Percentiles rank a stretch among this genome's conserved stretches.
phyloP scores from a whole-genome alignment of 2,888 invertebrate genomes.

The Laothoe populi region DNA sequence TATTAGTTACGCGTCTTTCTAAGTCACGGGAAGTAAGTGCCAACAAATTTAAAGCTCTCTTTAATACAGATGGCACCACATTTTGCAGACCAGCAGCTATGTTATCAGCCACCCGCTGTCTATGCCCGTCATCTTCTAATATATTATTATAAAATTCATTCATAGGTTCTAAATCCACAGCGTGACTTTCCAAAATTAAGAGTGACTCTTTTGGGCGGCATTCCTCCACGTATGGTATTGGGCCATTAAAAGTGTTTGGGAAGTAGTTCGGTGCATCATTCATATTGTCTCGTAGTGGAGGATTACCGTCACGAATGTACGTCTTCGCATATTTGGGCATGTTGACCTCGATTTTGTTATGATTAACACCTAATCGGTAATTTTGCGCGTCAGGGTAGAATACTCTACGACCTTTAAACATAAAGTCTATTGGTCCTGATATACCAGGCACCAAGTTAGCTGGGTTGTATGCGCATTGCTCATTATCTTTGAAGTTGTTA shows the following conservation, averaged over 20 bases:
- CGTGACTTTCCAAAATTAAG: conserved; percentile 47
- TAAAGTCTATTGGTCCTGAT: conserved; percentile 58
- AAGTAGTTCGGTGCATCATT: conserved; percentile 95
- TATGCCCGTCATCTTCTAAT: conserved; percentile 77
- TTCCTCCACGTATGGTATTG: conserved; percentile 85
- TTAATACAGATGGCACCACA: conserved; percentile 5
- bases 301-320: conserved; percentile 80
- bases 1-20: conserved; percentile 85
- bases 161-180: conserved; percentile 83
- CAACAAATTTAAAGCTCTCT: conserved; percentile 17
- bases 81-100: conserved; percentile 28
- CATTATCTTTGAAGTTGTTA: conserved; percentile 58
- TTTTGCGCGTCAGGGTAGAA: conserved; percentile 62
- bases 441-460: conserved; percentile 70
- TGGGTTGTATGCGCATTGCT: conserved; percentile 61
- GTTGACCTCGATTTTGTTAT: conserved; percentile 62
- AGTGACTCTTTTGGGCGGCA: conserved; percentile 49
- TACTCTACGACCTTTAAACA: conserved; percentile 58
- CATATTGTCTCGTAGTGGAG: conserved; percentile 90
- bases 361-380: conserved; percentile 63
- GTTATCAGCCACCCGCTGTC: conserved; percentile 32
- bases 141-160: conserved; percentile 87
- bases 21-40: conserved; percentile 76
- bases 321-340: conserved; percentile 55
- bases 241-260: conserved; percentile 96